Conservation (phyloP, 1,140 invertebrate species). For the Drosophila melanogaster region Release_6_plus_ISO1_MT NT_033779.5:9839001-9839500, state of each 20-base stretch:
- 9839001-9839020: constrained; percentile 15
- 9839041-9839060: constrained; percentile 24
- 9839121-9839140: constrained; percentile 1
- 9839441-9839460: constrained; percentile 78
- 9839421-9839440: constrained; percentile 49
- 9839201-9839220: constrained; percentile 71
- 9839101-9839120: constrained; percentile 62
- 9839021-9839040: constrained; percentile 6
- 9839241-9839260: constrained; percentile 13
- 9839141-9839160: constrained; percentile 9
- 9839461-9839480: constrained; percentile 80
- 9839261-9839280: constrained; percentile 15
- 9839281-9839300: not conserved
- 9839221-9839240: constrained; percentile 12
- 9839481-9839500: constrained; percentile 15
- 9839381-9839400: constrained; percentile 23
- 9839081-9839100: constrained; percentile 76
- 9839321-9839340: constrained; percentile 1
- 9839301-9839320: not conserved
- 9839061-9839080: constrained; percentile 60
- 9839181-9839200: constrained; percentile 71
- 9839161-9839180: constrained; percentile 38
- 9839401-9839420: constrained; percentile 28
- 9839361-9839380: constrained; percentile 70
- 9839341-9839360: constrained; percentile 23